A percentile compares a stretch with the other conserved stretches of the same genome.
Conservation (phyloP, 2,113 vertebrate genomes). For the Myodes glareolus region DNA sequence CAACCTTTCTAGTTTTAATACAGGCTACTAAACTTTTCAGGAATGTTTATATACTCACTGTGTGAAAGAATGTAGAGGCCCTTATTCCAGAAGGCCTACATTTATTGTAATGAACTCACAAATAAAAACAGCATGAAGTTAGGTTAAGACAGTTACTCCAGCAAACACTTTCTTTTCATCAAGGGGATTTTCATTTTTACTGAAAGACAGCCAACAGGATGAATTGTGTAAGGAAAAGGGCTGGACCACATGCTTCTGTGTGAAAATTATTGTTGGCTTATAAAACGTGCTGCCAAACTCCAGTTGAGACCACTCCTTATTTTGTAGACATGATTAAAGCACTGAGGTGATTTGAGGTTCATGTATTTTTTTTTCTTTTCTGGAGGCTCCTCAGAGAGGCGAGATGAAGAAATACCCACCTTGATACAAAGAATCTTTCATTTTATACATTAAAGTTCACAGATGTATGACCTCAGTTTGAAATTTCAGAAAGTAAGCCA, state of each 20-base stretch:
- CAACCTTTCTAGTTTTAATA: constrained; percentile 15
- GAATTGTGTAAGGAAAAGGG: not conserved
- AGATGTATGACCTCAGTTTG: not conserved
- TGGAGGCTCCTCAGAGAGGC: not conserved
- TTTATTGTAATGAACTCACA: not conserved
- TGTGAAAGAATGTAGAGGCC: not conserved
- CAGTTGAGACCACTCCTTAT: not conserved
- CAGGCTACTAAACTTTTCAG: constrained; percentile 26
- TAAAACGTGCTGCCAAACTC: not conserved
- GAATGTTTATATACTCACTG: not conserved
- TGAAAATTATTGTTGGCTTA: not conserved
- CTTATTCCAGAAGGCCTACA: not conserved
- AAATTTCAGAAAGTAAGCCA: not conserved
- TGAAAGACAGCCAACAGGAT: not conserved
- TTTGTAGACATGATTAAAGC: not conserved
- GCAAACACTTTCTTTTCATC: not conserved
- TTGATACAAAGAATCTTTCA: not conserved
- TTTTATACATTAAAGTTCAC: not conserved
- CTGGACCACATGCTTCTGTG: not conserved
- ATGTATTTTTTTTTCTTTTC: not conserved
- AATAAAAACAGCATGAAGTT: not conserved
- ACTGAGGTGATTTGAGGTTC: not conserved
- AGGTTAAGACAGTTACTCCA: not conserved
- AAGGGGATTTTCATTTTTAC: not conserved
- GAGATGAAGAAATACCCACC: not conserved